These are phyloP conservation scores for Tetraneura akinire DNA, from an alignment of 1,140 invertebrate genomes.

Conservation along the genomic window DNA sequence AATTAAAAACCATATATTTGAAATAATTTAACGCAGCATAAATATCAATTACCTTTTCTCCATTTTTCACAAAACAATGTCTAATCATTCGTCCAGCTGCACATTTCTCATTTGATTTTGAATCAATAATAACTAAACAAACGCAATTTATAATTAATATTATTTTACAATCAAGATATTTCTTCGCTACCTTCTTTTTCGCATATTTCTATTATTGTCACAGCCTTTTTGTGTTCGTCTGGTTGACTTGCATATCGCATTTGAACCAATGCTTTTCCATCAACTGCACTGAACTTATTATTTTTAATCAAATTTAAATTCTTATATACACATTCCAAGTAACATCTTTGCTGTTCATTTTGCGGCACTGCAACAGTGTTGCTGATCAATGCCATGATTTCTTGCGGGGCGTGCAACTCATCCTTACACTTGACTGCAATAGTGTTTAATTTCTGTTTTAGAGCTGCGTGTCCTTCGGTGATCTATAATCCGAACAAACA, in stretches of 20 bases:
- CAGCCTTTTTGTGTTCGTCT: constrained; percentile 54
- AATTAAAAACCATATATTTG: neutral
- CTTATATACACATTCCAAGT: constrained; percentile 56
- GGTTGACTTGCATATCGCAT: constrained; percentile 53
- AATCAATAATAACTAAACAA: constrained; percentile 53
- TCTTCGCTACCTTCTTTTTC: constrained; percentile 54
- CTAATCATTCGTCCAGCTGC: constrained; percentile 54
- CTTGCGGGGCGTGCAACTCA: constrained; percentile 37
- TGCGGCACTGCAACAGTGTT: constrained; percentile 44
- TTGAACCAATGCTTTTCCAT: constrained; percentile 53
- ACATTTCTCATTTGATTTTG: constrained; percentile 55
- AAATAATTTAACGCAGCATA: no score
- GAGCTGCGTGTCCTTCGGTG: neutral
- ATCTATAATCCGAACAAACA: neutral
- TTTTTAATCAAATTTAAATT: constrained; percentile 54
- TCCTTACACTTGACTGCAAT: constrained; percentile 50
- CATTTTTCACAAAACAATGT: constrained; percentile 56
- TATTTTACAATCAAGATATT: neutral
- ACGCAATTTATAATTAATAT: no score
- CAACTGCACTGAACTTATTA: constrained; percentile 50
- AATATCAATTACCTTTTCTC: constrained; percentile 53
- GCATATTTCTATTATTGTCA: constrained; percentile 55
- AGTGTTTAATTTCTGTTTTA: constrained; percentile 48
- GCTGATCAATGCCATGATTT: constrained; percentile 52
- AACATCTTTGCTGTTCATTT: constrained; percentile 54